Percentiles rank a stretch among this genome's conserved stretches.
Conservation (phyloP, 2,797 vertebrate genomes). For the Pseudopleuronectes americanus region DNA sequence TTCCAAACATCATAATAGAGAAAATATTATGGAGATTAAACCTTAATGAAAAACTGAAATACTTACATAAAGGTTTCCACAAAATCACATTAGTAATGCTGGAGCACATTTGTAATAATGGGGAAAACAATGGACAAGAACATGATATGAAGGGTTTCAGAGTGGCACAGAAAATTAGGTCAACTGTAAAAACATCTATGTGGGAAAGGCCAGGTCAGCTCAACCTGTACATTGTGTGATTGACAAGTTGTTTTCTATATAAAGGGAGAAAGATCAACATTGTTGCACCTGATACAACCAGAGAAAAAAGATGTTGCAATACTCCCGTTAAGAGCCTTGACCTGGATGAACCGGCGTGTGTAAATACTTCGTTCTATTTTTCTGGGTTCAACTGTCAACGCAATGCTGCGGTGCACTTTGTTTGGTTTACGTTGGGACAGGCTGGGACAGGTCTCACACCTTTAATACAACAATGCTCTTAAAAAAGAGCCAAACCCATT, state of each 20-base stretch:
- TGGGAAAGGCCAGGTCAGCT: not conserved
- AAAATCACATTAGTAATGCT: not conserved
- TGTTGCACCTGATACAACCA: not conserved
- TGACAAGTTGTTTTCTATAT: not conserved
- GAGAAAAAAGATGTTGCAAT: constrained; percentile 11
- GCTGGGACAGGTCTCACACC: constrained; percentile 51
- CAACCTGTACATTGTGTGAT: not conserved
- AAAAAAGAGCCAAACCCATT: constrained; percentile 7
- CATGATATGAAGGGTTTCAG: constrained; percentile 1
- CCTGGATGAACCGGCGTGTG: constrained; percentile 8
- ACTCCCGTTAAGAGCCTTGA: not conserved
- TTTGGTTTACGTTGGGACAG: constrained; percentile 47
- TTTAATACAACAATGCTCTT: constrained; percentile 14
- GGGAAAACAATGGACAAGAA: not conserved
- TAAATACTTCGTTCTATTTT: not conserved
- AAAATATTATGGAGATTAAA: not conserved
- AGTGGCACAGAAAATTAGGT: not conserved
- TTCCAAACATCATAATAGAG: not conserved
- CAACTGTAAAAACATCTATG: not conserved
- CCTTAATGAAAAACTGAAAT: not conserved
- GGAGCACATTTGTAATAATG: not conserved
- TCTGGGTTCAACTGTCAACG: constrained; percentile 2
- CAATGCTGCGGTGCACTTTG: constrained; percentile 5
- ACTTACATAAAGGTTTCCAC: not conserved
- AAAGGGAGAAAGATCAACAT: not conserved